Evolutionary conservation across 2,113 vertebrate genomes (phyloP).

Genomic region (Crotalus horridus): DNA sequence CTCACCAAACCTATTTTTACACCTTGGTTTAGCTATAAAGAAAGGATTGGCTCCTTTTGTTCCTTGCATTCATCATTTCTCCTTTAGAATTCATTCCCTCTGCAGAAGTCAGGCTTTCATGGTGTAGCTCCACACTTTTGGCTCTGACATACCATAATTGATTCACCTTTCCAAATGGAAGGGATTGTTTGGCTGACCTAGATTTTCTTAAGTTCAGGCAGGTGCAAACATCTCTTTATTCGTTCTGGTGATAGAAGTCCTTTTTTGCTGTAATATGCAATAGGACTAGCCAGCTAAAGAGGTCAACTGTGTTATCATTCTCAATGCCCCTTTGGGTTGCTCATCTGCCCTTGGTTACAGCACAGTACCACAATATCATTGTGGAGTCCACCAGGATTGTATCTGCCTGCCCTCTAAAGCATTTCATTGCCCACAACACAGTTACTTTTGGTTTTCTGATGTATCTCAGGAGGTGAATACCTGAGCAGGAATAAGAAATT

Average conservation of each 20-base stretch:
- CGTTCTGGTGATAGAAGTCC: not conserved
- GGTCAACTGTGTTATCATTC: not conserved
- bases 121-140: fast-evolving
- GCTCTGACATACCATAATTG: not conserved
- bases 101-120: not conserved
- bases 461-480: not conserved
- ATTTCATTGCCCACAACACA: not conserved
- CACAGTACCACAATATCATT: fast-evolving
- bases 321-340: not conserved
- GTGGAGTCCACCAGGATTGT: not conserved
- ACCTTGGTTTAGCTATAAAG: not conserved
- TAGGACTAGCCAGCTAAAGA: not conserved
- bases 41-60: not conserved
- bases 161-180: not conserved
- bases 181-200: not conserved
- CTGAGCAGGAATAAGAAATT: not conserved
- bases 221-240: fast-evolving
- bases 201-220: not conserved
- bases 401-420: not conserved
- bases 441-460: not conserved
- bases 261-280: not conserved
- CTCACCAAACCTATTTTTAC: not conserved
- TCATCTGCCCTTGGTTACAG: not conserved
- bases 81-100: not conserved
- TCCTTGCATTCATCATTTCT: not conserved